phyloP scores from a whole-genome alignment of 2,113 vertebrate species.

The Rallus limicola region DNA sequence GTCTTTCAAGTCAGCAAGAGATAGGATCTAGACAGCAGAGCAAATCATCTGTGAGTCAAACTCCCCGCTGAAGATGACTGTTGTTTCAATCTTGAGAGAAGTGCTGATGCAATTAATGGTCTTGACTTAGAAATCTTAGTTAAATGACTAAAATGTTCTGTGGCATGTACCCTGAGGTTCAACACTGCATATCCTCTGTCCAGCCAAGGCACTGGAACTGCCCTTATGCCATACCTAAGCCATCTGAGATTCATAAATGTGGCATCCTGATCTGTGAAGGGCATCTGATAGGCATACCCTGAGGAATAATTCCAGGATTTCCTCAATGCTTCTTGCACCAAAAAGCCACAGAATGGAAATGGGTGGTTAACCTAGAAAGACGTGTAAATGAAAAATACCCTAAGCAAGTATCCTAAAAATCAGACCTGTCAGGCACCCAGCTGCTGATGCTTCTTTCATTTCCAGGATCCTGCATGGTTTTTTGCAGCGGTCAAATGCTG shows the following conservation, averaged over 20 bases:
- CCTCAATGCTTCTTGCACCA: background rate
- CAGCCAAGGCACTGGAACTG: no score
- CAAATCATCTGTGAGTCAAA: background rate
- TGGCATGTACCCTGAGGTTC: rapidly evolving
- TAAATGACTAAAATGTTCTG: background rate
- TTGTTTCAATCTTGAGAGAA: background rate
- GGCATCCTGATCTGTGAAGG: background rate
- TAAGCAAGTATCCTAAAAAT: background rate
- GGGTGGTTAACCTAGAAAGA: background rate
- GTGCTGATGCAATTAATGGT: background rate
- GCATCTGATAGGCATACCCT: no score
- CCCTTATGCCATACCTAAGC: background rate
- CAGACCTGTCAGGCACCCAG: background rate
- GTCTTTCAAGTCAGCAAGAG: background rate
- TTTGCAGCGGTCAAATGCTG: background rate
- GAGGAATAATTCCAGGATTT: background rate
- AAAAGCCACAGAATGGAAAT: background rate
- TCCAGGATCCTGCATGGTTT: background rate
- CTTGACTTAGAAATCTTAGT: background rate
- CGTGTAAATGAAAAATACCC: background rate
- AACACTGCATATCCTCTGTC: rapidly evolving
- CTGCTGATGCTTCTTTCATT: background rate
- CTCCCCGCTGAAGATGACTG: background rate
- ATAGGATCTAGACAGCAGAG: background rate
- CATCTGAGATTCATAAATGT: background rate